Evolutionary conservation across 37 sponge, comb jelly and placozoan genomes (phyloP), one percentile per base, ranked within the genome.

Genomic region (Beroe forskalii): DNA sequence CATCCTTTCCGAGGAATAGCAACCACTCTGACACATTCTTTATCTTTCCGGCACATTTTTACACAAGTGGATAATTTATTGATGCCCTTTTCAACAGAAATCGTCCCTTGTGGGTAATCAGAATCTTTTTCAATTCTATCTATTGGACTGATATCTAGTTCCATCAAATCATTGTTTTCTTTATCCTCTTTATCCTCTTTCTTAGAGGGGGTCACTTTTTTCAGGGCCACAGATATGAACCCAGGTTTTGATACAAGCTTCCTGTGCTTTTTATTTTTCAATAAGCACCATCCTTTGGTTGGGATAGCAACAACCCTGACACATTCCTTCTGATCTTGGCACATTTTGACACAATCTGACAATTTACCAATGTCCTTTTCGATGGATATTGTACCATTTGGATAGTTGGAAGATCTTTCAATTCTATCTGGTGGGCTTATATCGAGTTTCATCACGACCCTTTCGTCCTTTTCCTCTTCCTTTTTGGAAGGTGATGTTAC

Each of bases 21-120:
- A 41, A 38, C 86, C 39, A 80, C 86, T 42, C 86, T 35, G 24
- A 80, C 48, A 80, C 86, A 80, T 42, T 30, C 86, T 37, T 28
- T 9, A 3, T 27, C 32, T 2, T 69, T 35, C 32, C 1, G 2
- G 19, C 72, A 69, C 32, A 19, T 2, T 36, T 69, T 28, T 2
- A 69, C 38, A 69, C 72, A 69, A 14, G 28, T 2, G 32, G 72
- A 69, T 14, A 69, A 69, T 27, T 27, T 33, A 9, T 1, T 1
- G 17, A 32, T 37, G 6, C 19, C 19, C 32, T 69, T 33, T 2
- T 35, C 39, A 28, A 28, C 30, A 1, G 3, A 2, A 32, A 69
- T 69, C 38, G 32, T 32, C 4, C 72, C 72, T 9, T 48, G 12
- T 48, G 55, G 55, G 12, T 48, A 48, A 12, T 48, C 12, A 17